These are phyloP conservation scores for Tychaedon coryphoeus DNA, from an alignment of 2,113 vertebrate species.

Conservation along the genomic window DNA sequence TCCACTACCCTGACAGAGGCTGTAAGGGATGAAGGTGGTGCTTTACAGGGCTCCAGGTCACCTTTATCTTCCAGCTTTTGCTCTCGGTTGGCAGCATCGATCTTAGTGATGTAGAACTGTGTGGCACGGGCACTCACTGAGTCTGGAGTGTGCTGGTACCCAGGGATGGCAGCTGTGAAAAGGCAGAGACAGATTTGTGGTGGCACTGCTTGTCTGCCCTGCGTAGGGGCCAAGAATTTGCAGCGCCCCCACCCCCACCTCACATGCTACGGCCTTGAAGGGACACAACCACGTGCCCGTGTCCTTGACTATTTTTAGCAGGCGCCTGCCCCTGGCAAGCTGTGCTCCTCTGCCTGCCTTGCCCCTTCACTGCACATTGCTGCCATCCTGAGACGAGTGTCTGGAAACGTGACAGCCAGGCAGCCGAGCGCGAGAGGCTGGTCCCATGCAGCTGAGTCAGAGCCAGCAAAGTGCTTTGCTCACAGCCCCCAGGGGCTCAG, in stretches of 20 bases:
- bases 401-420: conserved; percentile 61
- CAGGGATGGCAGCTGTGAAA: conserved; percentile 86
- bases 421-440: not conserved
- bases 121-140: conserved; percentile 75
- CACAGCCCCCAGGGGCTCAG: not conserved
- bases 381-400: conserved; percentile 66
- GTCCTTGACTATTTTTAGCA: conserved; percentile 70
- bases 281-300: conserved; percentile 54
- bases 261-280: conserved; percentile 56
- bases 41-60: conserved; percentile 39
- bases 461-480: not conserved
- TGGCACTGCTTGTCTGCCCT: conserved; percentile 22
- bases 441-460: conserved; percentile 63
- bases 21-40: not conserved
- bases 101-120: conserved; percentile 89
- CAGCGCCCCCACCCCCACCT: conserved; percentile 48
- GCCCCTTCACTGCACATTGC: conserved; percentile 64
- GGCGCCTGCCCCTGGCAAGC: conserved; percentile 61
- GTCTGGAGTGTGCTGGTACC: conserved; percentile 90
- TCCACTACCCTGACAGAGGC: not conserved
- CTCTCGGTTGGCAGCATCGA: conserved; percentile 85
- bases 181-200: not conserved
- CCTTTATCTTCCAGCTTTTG: conserved; percentile 93
- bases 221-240: conserved; percentile 53
- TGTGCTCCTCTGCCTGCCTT: conserved; percentile 59